These are phyloP conservation scores for Erethizon dorsatum DNA, from an alignment of 2,797 vertebrate species.

Conservation along the genomic window DNA sequence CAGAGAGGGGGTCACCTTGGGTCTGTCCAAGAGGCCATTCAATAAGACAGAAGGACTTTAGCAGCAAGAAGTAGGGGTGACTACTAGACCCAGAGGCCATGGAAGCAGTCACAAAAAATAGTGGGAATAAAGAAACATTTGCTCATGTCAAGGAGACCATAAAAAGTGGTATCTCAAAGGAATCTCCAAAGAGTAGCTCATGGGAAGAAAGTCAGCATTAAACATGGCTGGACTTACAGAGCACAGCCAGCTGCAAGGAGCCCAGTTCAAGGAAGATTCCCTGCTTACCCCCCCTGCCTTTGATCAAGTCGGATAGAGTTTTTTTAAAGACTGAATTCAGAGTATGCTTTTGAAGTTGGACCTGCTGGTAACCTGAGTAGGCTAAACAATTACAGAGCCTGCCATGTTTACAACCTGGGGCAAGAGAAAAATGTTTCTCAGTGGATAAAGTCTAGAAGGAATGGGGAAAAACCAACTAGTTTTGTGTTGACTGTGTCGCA, in stretches of 20 bases:
- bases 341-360: background rate
- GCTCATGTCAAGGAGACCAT: background rate
- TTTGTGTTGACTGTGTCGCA: constrained; percentile 5
- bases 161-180: background rate
- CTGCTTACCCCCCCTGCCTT: background rate
- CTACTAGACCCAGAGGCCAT: background rate
- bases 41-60: background rate
- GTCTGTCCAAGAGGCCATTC: background rate
- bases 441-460: background rate
- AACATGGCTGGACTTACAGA: background rate
- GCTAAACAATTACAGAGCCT: too few relatives aligned
- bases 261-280: background rate
- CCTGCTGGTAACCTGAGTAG: background rate
- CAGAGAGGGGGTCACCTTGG: background rate
- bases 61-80: background rate
- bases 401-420: background rate
- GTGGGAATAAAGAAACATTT: background rate
- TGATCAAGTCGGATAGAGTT: background rate
- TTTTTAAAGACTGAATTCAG: background rate
- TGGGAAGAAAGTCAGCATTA: background rate
- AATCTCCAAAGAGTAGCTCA: background rate
- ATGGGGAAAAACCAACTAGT: background rate
- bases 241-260: background rate
- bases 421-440: constrained; percentile 1
- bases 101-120: background rate